phyloP scores from a whole-genome alignment of 2,888 invertebrate genomes.

The Bimastos eiseni region DNA sequence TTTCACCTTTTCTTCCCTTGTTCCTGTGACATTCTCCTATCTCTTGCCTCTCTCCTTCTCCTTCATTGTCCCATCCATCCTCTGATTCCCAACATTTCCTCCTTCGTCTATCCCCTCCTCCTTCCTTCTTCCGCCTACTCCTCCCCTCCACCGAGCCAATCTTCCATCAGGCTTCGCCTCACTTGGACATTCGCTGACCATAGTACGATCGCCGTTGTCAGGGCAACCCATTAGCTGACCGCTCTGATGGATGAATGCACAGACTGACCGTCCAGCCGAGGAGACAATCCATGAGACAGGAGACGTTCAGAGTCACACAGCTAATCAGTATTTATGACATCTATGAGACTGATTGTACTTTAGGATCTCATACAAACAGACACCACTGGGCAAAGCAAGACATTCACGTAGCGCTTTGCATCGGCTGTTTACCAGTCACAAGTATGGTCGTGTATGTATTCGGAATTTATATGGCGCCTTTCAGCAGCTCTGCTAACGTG shows the following conservation, averaged over 20 bases:
- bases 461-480: background rate
- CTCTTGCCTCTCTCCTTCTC: too few species aligned
- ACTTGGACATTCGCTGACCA: background rate
- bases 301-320: background rate
- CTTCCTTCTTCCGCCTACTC: too few species aligned
- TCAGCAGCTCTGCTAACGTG: background rate
- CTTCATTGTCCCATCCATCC: too few species aligned
- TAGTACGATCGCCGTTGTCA: background rate
- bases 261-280: background rate
- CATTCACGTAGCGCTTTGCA: background rate
- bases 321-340: background rate
- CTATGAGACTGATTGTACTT: background rate
- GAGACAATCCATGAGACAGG: too few species aligned
- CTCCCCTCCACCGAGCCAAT: background rate
- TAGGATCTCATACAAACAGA: background rate
- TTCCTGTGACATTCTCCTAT: too few species aligned
- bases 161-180: background rate
- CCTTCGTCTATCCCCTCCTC: too few species aligned
- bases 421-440: background rate
- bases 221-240: background rate
- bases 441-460: background rate
- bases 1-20: background rate
- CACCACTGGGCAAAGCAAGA: background rate
- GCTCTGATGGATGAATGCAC: background rate
- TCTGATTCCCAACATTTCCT: too few species aligned